Conservation (phyloP, 2,888 invertebrate genomes). For the Yponomeuta malinellus region DNA sequence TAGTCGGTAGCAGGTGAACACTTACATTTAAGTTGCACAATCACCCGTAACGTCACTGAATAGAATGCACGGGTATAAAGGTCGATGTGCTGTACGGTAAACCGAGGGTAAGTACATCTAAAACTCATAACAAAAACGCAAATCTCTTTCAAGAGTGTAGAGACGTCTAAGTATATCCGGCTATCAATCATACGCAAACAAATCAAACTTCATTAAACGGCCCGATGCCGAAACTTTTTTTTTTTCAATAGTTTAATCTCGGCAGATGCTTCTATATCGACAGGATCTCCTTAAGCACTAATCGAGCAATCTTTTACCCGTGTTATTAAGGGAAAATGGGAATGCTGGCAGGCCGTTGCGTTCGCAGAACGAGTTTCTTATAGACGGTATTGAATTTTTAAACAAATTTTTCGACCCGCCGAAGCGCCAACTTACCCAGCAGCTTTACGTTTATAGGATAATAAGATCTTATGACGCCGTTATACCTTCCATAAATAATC, state of each 20-base stretch:
- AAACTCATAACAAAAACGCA: too few relatives aligned
- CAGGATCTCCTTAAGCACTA: constrained; percentile 58
- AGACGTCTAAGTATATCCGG: neutral
- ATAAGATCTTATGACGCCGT: constrained; percentile 57
- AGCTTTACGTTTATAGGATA: constrained; percentile 58
- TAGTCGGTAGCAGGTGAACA: too few relatives aligned
- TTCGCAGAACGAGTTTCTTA: constrained; percentile 65
- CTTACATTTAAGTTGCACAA: too few relatives aligned
- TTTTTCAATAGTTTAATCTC: constrained; percentile 30
- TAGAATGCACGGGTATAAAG: too few relatives aligned
- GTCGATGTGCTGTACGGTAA: too few relatives aligned
- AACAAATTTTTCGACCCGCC: constrained; percentile 66
- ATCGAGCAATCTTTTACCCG: constrained; percentile 67
- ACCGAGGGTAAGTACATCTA: too few relatives aligned
- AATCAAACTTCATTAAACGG: neutral
- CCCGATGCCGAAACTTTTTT: neutral
- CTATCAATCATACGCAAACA: neutral
- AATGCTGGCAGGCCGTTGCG: constrained; percentile 70
- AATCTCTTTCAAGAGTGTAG: too few relatives aligned
- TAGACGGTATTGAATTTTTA: constrained; percentile 72
- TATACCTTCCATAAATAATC: constrained; percentile 49
- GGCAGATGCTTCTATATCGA: constrained; percentile 39
- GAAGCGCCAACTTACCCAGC: constrained; percentile 32
- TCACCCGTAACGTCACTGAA: too few relatives aligned
- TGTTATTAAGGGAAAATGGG: constrained; percentile 70